Evolutionary conservation across 2,888 invertebrate genomes (phyloP).

Genomic region (Minunthozetes semirufus): DNA sequence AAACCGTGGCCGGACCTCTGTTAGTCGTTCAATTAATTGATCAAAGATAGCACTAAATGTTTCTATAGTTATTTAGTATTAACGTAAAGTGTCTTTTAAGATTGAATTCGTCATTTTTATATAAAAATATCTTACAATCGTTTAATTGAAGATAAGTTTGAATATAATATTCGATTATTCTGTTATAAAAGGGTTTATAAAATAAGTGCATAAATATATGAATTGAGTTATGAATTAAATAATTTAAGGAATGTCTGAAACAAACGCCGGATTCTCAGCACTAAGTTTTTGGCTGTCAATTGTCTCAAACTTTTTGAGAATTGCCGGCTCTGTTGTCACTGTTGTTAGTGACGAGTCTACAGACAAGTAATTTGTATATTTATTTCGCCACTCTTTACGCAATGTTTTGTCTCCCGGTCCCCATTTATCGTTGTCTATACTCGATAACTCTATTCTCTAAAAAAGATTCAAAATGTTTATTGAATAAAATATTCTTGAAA

Average conservation of each 20-base stretch:
- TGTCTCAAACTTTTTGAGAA: conserved; percentile 16
- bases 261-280: conserved; percentile 8
- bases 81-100: too few relatives aligned
- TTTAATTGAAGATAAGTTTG: background rate
- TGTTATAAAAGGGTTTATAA: background rate
- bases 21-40: too few relatives aligned
- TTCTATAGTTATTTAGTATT: too few relatives aligned
- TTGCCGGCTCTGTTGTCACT: conserved; percentile 13
- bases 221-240: background rate
- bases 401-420: conserved; percentile 37
- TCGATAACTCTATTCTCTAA: conserved; percentile 4
- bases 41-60: too few relatives aligned
- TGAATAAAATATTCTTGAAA: background rate
- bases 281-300: background rate
- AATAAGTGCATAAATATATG: background rate
- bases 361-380: background rate
- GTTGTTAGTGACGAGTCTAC: background rate
- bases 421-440: conserved; percentile 32
- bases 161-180: background rate
- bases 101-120: too few relatives aligned
- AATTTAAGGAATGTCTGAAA: conserved; percentile 19
- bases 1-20: too few relatives aligned
- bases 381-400: conserved; percentile 28
- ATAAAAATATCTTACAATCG: too few relatives aligned
- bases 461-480: background rate